phyloP scores from a whole-genome alignment of 2,888 invertebrate species.

The Ecliptopera silaceata region DNA sequence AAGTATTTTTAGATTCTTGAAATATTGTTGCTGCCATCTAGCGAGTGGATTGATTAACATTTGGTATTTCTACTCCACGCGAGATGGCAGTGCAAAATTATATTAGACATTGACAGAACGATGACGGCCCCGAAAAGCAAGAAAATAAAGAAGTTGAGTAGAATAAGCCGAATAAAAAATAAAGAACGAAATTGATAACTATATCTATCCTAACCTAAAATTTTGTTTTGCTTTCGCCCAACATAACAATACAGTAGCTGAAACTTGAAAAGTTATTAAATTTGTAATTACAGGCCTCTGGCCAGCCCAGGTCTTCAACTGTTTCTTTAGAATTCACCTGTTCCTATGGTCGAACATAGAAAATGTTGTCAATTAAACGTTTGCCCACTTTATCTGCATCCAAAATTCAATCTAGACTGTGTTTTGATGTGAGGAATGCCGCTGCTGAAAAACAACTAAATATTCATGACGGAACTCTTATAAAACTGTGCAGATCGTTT shows the following conservation, averaged over 20 bases:
- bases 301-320: background rate
- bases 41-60: background rate
- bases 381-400: constrained; percentile 61
- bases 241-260: background rate
- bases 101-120: no score
- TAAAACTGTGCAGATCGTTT: constrained; percentile 65
- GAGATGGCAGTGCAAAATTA: background rate
- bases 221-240: no score
- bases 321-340: background rate
- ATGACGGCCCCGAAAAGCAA: no score
- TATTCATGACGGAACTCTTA: constrained; percentile 52
- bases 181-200: no score
- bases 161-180: no score
- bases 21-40: background rate
- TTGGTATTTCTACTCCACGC: background rate
- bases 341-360: background rate
- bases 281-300: background rate
- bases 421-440: constrained; percentile 47
- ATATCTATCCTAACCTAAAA: no score
- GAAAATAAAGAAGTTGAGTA: no score
- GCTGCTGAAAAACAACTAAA: constrained; percentile 51
- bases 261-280: background rate
- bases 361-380: constrained; percentile 68
- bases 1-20: no score
- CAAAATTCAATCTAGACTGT: constrained; percentile 61